Evolutionary conservation across 1,140 invertebrate species (phyloP).

Genomic region (Telenomus remus): DNA sequence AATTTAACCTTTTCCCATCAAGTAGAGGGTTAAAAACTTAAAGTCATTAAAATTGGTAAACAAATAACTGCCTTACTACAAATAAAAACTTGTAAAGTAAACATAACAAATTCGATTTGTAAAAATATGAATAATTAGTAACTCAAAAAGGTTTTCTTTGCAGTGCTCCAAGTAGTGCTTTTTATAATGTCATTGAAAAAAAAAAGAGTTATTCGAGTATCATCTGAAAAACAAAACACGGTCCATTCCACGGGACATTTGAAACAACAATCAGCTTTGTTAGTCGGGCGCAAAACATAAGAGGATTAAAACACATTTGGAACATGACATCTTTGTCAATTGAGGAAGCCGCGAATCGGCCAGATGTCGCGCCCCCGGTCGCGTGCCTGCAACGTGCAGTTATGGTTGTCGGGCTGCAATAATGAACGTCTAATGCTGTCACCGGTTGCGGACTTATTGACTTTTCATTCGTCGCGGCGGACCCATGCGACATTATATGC

Average conservation of each 20-base stretch:
- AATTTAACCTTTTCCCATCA: no score
- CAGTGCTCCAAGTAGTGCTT: background rate
- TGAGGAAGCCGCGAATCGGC: constrained; percentile 42
- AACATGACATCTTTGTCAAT: constrained; percentile 45
- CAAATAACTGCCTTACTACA: no score
- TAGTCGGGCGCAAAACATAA: background rate
- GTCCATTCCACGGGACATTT: constrained; percentile 33
- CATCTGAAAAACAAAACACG: constrained; percentile 6
- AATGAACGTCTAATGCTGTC: constrained; percentile 72
- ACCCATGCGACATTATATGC: constrained; percentile 42
- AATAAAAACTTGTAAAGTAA: no score
- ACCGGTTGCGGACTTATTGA: constrained; percentile 67
- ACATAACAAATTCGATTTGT: no score
- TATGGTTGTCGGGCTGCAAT: constrained; percentile 64
- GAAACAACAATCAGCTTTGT: constrained; percentile 33
- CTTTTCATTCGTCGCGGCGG: constrained; percentile 66
- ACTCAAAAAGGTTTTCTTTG: no score
- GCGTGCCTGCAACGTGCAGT: constrained; percentile 67
- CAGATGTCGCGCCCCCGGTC: constrained; percentile 69
- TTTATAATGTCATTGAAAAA: background rate
- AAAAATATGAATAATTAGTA: no score
- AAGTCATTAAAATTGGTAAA: no score
- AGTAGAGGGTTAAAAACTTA: no score
- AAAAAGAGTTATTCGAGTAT: background rate
- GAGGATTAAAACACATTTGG: constrained; percentile 18